Evolutionary conservation across 2,888 invertebrate species (phyloP).

Genomic region (Loripinus fragilis): DNA sequence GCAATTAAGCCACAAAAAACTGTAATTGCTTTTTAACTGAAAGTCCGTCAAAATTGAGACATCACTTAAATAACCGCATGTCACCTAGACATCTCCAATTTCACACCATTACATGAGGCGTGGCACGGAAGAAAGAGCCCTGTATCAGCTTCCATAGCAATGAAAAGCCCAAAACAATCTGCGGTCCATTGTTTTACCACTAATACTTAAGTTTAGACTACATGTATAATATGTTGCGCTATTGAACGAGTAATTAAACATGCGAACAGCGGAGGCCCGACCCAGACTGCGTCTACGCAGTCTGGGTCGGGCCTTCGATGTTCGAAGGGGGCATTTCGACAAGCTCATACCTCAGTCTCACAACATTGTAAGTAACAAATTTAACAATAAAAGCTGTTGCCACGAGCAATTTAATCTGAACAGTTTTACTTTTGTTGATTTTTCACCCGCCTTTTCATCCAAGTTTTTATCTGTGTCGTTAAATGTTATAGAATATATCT

Average conservation of each 20-base stretch:
- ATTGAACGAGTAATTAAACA: too few relatives aligned
- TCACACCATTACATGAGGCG: not conserved
- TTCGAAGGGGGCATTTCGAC: too few relatives aligned
- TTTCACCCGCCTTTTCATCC: not conserved
- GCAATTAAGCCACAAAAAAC: not conserved
- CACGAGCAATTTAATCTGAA: slow-evolving; percentile 5
- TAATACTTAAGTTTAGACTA: too few relatives aligned
- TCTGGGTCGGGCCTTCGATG: too few relatives aligned
- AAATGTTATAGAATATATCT: slow-evolving; percentile 2
- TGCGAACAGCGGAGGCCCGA: too few relatives aligned
- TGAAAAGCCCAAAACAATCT: too few relatives aligned
- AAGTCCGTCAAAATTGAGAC: slow-evolving; percentile 13
- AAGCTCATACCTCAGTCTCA: too few relatives aligned
- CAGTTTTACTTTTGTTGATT: not conserved
- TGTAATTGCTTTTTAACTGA: not conserved
- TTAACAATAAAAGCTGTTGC: not conserved
- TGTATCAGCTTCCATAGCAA: too few relatives aligned
- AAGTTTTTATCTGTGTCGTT: not conserved
- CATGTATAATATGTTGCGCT: too few relatives aligned
- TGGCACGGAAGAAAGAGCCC: too few relatives aligned
- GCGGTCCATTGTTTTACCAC: too few relatives aligned
- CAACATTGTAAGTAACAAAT: not conserved
- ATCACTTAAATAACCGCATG: not conserved
- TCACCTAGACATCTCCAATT: not conserved
- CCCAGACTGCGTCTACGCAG: too few relatives aligned